These are phyloP conservation scores for Poecilia wingei DNA, from an alignment of 2,797 vertebrate genomes.

Conservation along the genomic window DNA sequence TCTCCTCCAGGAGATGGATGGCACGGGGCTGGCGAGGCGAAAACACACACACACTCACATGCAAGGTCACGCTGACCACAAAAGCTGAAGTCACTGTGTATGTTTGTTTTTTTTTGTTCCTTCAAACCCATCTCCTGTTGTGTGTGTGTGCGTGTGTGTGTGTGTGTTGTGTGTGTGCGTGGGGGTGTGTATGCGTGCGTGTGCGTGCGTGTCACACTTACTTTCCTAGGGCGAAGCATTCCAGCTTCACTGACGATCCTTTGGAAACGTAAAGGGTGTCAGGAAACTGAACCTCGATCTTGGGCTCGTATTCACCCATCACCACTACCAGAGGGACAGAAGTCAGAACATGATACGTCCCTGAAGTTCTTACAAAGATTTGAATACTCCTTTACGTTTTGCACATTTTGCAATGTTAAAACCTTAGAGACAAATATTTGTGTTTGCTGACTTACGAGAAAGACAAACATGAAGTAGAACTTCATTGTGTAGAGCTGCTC, in stretches of 20 bases:
- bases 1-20: slow-evolving; percentile 90
- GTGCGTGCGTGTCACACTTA: slow-evolving; percentile 77
- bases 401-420: not conserved
- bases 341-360: not conserved
- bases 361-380: not conserved
- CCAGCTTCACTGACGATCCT: slow-evolving; percentile 90
- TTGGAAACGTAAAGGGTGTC: slow-evolving; percentile 86
- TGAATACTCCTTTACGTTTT: not conserved
- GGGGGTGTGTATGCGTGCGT: too few relatives aligned
- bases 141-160: too few relatives aligned
- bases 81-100: slow-evolving; percentile 2
- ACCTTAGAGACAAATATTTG: not conserved
- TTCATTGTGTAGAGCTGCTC: too few relatives aligned
- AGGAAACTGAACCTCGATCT: slow-evolving; percentile 95
- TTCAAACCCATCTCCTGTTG: slow-evolving; percentile 8
- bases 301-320: slow-evolving; percentile 97
- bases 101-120: slow-evolving; percentile 6
- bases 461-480: not conserved
- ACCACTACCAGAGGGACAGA: slow-evolving; percentile 78
- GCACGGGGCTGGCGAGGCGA: slow-evolving; percentile 85
- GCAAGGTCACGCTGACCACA: slow-evolving; percentile 45
- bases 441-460: not conserved
- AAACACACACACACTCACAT: slow-evolving; percentile 1
- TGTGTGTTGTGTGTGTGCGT: too few relatives aligned
- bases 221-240: slow-evolving; percentile 97